These are phyloP conservation scores for Brenthis hecate DNA, from an alignment of 2,888 invertebrate species.

Conservation along the genomic window DNA sequence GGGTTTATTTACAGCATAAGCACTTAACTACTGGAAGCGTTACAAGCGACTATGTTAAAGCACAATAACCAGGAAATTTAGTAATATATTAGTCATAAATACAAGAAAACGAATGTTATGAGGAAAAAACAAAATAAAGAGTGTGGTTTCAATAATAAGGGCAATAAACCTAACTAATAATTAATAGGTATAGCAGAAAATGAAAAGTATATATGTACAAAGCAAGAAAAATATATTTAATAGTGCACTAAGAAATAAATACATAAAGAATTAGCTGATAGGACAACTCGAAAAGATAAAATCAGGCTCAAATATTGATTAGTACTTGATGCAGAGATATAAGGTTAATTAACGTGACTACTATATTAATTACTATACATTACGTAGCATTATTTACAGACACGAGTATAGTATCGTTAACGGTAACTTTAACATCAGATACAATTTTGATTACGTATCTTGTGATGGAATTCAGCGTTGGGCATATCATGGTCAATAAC, in stretches of 20 bases:
- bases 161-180: not conserved
- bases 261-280: constrained; percentile 3
- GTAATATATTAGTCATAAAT: constrained; percentile 30
- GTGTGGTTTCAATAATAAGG: not conserved
- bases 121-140: constrained; percentile 27
- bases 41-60: constrained; percentile 38
- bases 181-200: not conserved
- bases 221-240: constrained; percentile 2
- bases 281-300: not conserved
- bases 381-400: constrained; percentile 51
- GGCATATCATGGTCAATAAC: constrained; percentile 19
- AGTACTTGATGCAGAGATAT: constrained; percentile 24
- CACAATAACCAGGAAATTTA: constrained; percentile 38
- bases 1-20: constrained; percentile 63
- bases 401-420: constrained; percentile 39
- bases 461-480: constrained; percentile 25
- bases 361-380: constrained; percentile 51
- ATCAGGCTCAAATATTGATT: constrained; percentile 20
- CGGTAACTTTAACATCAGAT: constrained; percentile 36
- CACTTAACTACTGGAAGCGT: constrained; percentile 19
- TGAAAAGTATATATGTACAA: not conserved
- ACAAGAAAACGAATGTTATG: constrained; percentile 17
- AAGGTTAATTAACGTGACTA: constrained; percentile 40
- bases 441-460: constrained; percentile 33
- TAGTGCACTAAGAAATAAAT: not conserved